phyloP scores from a whole-genome alignment of 2,113 vertebrate species.

The Madoqua kirkii region DNA sequence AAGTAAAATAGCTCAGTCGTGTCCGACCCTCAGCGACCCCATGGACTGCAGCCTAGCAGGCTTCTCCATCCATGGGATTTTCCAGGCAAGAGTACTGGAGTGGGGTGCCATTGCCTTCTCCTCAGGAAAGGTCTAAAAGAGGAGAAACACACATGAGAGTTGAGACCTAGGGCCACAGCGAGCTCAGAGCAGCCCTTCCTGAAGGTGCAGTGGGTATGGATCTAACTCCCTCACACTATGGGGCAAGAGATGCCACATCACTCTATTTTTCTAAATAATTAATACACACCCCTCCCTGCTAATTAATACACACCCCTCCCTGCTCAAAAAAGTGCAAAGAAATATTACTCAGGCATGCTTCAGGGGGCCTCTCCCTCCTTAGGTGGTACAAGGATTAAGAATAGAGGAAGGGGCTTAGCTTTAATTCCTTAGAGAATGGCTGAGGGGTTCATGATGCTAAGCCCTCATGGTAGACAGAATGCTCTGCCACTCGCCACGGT shows the following conservation, averaged over 20 bases:
- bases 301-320: not conserved
- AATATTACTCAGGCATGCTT: not conserved
- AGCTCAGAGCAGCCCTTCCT: not conserved
- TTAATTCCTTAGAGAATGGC: not conserved
- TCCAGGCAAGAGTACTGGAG: no score
- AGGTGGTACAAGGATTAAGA: not conserved
- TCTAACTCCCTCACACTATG: rapidly evolving
- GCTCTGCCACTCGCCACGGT: rapidly evolving
- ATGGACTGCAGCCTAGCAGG: no score
- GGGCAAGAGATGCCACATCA: not conserved
- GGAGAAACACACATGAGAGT: not conserved
- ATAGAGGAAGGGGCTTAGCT: not conserved
- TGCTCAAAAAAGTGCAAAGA: not conserved
- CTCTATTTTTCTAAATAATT: not conserved
- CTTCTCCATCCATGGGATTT: no score
- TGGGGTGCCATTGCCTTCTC: no score
- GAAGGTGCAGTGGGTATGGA: rapidly evolving
- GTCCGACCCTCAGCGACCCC: no score
- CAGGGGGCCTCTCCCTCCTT: not conserved
- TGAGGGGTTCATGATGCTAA: not conserved
- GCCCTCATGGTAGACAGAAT: no score
- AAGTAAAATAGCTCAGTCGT: no score
- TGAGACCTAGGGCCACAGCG: rapidly evolving
- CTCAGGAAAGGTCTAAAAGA: not conserved
- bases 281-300: not conserved